Evolutionary conservation across 1,140 invertebrate genomes (phyloP).

Genomic region (Mercenaria mercenaria): DNA sequence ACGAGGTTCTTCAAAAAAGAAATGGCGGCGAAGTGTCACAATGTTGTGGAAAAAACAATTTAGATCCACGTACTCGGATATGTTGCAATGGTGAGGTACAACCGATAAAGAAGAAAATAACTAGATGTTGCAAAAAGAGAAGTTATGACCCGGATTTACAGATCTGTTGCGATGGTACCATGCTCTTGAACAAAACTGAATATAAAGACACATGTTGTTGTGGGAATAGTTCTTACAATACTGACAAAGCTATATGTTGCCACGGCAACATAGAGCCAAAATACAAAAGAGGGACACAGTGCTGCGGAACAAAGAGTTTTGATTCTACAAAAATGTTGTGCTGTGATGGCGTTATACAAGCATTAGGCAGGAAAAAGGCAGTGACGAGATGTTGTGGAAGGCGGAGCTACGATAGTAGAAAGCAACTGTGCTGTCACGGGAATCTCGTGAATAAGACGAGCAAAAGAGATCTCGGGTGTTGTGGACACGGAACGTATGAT

Average conservation of each 20-base stretch:
- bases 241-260: conserved; percentile 42
- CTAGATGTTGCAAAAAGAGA: conserved; percentile 11
- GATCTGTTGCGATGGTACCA: conserved; percentile 31
- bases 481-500: conserved; percentile 1
- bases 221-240: not conserved
- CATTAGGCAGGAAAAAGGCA: not conserved
- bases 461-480: not conserved
- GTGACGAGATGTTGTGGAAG: conserved; percentile 42
- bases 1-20: conserved; percentile 1
- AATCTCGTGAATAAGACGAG: not conserved
- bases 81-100: conserved; percentile 38
- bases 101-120: not conserved
- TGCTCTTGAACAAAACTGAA: not conserved
- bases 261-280: not conserved
- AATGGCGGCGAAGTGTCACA: conserved; percentile 6
- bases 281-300: conserved; percentile 32
- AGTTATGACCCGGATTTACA: conserved; percentile 31
- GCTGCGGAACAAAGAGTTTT: conserved; percentile 44
- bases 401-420: conserved; percentile 14
- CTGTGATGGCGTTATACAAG: conserved; percentile 35
- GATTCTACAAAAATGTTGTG: conserved; percentile 17
- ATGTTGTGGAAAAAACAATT: conserved; percentile 27
- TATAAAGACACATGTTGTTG: conserved; percentile 6
- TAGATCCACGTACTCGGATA: conserved; percentile 13
- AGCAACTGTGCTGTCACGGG: conserved; percentile 3